Conservation (phyloP, 2,888 invertebrate genomes). For the Cephus runcator region DNA sequence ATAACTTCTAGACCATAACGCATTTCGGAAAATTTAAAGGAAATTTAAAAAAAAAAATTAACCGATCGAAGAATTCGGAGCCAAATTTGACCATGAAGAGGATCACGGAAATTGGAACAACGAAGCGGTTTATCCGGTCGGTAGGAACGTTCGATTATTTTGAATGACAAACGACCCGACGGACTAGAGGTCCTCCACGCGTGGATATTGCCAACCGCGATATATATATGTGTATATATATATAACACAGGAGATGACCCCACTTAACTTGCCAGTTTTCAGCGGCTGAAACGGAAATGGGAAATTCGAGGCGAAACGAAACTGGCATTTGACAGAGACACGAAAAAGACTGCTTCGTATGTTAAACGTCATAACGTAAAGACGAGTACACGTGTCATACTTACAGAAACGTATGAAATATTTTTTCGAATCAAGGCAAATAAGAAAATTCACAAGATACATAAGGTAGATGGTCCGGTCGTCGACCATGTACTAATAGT, state of each 20-base stretch:
- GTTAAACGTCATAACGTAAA: too few species aligned
- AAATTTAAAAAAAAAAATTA: not conserved
- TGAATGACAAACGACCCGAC: constrained; percentile 45
- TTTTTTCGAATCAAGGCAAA: not conserved
- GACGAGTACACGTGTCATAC: not conserved
- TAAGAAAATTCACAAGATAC: not conserved
- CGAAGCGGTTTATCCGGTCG: constrained; percentile 42
- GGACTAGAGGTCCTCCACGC: not conserved
- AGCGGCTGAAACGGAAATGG: not conserved
- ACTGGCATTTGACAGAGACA: not conserved
- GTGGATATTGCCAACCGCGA: not conserved
- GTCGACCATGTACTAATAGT: too few species aligned
- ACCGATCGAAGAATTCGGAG: not conserved
- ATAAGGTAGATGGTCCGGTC: too few species aligned
- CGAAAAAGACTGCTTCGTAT: not conserved
- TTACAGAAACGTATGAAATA: not conserved
- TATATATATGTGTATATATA: not conserved
- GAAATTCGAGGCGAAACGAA: not conserved
- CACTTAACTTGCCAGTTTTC: not conserved
- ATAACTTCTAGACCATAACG: not conserved
- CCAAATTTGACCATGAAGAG: not conserved
- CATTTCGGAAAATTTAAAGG: too few species aligned
- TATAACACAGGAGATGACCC: not conserved
- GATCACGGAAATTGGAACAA: constrained; percentile 49
- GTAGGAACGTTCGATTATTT: constrained; percentile 41